Base-by-base conservation (phyloP, 2,797 vertebrate genomes). In the Danio aesculapii region DNA sequence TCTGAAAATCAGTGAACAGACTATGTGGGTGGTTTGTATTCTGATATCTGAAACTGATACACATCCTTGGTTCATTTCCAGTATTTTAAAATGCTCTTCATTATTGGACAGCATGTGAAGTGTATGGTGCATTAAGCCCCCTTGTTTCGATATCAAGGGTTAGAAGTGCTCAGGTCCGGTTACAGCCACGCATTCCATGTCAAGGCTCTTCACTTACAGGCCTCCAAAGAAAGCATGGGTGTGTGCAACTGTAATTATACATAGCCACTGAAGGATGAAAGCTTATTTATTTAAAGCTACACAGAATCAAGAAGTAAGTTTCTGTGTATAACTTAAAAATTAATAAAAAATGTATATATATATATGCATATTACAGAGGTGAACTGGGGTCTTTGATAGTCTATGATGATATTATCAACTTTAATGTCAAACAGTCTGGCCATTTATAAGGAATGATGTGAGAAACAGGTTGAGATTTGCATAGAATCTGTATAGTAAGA, bases 221-320 rank as follows among this genome's bases (percentile, higher is more conserved):
- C 57, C 6, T 70, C 30, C n/a, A 69, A 79, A 62, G 21, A 70
- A 70, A 79, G 76, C 58, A 6, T 30, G 64, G 19, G 52, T 39
- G 52, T 77, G 62, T 67, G 19, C 14, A 68, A 49, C 19, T 21
- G 17, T 55, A 53, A 77, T 58, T n/a, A 68, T 68, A 58, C 75
- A 47, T 44, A 67, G 19, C 43, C 19, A 55, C 19, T 1, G 16
- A 58, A 43, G 21, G 9, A 55, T 70, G 50, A 39, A 47, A 39
- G 43, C 6, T 67, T 53, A 55, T 76, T 64, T 53, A 66, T 76
- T 55, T 76, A 76, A 53, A 63, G 49, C 50, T 44, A 76, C 41
- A 14, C 13, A 55, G 55, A 53, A 76, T 41, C 17, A 9, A 76
- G 62, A 68, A 57, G 19, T 6, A 68, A 77, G 14, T 67, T 68